Conservation (phyloP, 2,113 vertebrate genomes). For the Thamnophis sirtalis region DNA sequence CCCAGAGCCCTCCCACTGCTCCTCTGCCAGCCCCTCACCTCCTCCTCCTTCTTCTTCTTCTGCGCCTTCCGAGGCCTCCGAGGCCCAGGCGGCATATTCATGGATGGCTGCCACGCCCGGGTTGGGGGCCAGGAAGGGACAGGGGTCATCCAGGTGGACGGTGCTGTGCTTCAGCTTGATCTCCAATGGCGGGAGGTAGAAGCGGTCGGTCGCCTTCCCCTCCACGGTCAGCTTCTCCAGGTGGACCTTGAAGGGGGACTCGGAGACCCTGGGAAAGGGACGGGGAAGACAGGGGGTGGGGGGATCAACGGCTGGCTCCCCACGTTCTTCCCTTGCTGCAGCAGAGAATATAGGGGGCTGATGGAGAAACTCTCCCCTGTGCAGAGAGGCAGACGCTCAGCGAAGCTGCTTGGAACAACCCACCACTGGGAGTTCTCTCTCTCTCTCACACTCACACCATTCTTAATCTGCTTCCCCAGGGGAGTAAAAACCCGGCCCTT, state of each 20-base stretch:
- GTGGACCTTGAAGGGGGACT: constrained; percentile 85
- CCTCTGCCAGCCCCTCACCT: constrained; percentile 56
- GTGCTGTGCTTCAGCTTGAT: constrained; percentile 86
- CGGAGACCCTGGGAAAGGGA: constrained; percentile 69
- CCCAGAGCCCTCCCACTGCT: rapidly evolving
- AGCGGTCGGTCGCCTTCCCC: constrained; percentile 46
- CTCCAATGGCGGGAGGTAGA: constrained; percentile 82
- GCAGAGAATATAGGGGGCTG: background rate
- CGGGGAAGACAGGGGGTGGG: background rate
- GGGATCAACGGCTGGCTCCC: background rate
- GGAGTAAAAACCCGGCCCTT: background rate
- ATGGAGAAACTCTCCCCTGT: background rate
- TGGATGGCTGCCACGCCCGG: constrained; percentile 83
- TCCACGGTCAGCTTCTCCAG: constrained; percentile 82
- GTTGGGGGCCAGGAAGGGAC: constrained; percentile 79
- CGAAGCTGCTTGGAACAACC: too few species aligned
- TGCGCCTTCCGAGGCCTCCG: constrained; percentile 51
- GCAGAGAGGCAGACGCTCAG: too few species aligned
- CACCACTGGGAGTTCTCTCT: background rate
- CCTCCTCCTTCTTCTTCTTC: constrained; percentile 31
- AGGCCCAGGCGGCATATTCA: constrained; percentile 84
- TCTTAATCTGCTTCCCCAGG: background rate
- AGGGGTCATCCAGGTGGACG: constrained; percentile 71
- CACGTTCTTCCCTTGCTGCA: background rate
- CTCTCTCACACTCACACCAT: too few species aligned